Conservation (phyloP, 2,888 invertebrate species). For the Cantharis nigra region DNA sequence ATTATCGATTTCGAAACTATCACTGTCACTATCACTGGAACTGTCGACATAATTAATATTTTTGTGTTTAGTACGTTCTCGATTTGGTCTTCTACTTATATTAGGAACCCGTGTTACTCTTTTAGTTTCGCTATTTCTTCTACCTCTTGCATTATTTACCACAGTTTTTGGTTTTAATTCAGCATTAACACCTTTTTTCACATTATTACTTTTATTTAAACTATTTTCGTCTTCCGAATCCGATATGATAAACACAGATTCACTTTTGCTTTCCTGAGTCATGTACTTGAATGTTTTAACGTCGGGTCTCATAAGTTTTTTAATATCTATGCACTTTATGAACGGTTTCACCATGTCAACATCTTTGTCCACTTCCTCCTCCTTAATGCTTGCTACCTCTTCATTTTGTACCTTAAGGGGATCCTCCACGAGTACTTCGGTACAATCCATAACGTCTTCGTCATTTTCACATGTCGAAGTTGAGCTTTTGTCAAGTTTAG, state of each 20-base stretch:
- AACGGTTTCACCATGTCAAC: conserved; percentile 27
- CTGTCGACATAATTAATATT: neutral
- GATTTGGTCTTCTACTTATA: neutral
- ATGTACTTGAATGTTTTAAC: conserved; percentile 14
- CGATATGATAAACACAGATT: conserved; percentile 45
- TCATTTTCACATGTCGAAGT: neutral
- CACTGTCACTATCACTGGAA: neutral
- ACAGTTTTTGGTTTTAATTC: neutral
- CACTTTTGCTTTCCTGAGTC: conserved; percentile 27
- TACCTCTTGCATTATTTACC: neutral
- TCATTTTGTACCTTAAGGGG: neutral
- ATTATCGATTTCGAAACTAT: neutral
- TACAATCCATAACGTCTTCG: too few species aligned
- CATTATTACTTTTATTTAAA: neutral
- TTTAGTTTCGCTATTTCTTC: neutral
- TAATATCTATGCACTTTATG: conserved; percentile 51
- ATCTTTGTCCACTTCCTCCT: too few species aligned
- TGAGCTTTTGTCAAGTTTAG: neutral
- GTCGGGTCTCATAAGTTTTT: conserved; percentile 47
- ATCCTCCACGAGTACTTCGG: too few species aligned
- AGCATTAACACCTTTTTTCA: neutral
- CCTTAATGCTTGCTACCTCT: neutral
- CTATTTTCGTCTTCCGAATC: conserved; percentile 44
- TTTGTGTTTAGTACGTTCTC: neutral
- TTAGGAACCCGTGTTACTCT: neutral